Conservation (phyloP, 2,113 vertebrate species). For the cat (Felis catus) region DNA sequence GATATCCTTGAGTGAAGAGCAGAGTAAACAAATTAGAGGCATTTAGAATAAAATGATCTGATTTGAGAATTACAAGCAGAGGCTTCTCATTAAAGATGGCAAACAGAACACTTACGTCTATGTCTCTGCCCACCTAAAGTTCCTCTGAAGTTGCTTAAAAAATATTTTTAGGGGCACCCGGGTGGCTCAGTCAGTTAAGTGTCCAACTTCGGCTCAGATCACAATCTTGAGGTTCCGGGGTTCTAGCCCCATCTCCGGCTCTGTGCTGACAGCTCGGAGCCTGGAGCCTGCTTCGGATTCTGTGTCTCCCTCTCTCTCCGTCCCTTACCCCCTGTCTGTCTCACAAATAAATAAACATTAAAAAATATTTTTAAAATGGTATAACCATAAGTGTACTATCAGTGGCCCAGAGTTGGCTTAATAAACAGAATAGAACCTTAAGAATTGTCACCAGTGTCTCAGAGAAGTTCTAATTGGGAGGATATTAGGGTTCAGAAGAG, state of each 20-base stretch:
- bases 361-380: background rate
- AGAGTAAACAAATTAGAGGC: background rate
- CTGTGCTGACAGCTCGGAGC: background rate
- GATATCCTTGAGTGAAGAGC: conserved; percentile 59
- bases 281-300: background rate
- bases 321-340: background rate
- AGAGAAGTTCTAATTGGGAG: background rate
- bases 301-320: background rate
- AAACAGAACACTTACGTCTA: accelerated
- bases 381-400: background rate
- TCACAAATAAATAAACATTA: background rate
- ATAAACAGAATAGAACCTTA: background rate
- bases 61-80: background rate
- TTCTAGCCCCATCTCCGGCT: accelerated
- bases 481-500: background rate
- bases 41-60: background rate
- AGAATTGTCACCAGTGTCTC: background rate
- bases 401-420: background rate
- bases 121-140: accelerated
- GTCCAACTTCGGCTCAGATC: background rate
- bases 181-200: background rate
- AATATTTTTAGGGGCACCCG: background rate
- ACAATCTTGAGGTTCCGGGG: background rate
- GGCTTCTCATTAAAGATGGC: background rate
- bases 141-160: background rate